Conservation (phyloP, 1,140 invertebrate genomes). For the Paramacrobiotus metropolitanus region DNA sequence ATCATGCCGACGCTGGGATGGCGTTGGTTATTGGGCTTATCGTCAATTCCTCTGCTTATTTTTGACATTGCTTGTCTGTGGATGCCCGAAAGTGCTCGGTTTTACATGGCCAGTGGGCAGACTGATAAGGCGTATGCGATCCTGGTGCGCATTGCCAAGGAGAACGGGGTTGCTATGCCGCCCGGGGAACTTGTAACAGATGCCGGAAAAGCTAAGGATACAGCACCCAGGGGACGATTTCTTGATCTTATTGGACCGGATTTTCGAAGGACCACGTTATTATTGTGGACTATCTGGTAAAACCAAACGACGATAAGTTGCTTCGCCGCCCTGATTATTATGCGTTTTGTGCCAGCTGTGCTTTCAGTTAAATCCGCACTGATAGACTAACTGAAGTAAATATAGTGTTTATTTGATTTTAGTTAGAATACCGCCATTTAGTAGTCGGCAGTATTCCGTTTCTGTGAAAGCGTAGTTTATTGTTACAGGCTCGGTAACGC, state of each 20-base stretch:
- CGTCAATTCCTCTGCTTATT: constrained; percentile 57
- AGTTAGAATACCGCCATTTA: not conserved
- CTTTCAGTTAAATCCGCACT: no score
- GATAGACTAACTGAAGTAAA: no score
- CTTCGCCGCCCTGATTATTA: no score
- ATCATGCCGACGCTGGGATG: constrained; percentile 79
- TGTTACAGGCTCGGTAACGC: constrained; percentile 61
- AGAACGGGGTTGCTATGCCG: constrained; percentile 70
- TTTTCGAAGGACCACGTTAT: constrained; percentile 49
- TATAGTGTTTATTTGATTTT: no score
- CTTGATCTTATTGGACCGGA: constrained; percentile 53
- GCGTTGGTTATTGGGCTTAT: constrained; percentile 64
- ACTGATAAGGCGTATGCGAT: constrained; percentile 60
- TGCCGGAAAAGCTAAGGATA: constrained; percentile 29
- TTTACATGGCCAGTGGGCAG: constrained; percentile 56
- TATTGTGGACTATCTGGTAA: constrained; percentile 82
- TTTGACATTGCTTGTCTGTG: constrained; percentile 47
- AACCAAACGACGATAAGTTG: no score
- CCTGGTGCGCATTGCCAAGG: constrained; percentile 53
- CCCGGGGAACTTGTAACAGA: constrained; percentile 62
- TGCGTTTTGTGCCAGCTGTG: no score
- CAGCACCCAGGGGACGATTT: constrained; percentile 36
- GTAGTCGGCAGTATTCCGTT: not conserved
- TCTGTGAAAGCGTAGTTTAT: no score
- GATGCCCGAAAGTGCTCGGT: constrained; percentile 75